Conservation (phyloP, 2,888 invertebrate genomes). For the Stenolophus ochropezus region DNA sequence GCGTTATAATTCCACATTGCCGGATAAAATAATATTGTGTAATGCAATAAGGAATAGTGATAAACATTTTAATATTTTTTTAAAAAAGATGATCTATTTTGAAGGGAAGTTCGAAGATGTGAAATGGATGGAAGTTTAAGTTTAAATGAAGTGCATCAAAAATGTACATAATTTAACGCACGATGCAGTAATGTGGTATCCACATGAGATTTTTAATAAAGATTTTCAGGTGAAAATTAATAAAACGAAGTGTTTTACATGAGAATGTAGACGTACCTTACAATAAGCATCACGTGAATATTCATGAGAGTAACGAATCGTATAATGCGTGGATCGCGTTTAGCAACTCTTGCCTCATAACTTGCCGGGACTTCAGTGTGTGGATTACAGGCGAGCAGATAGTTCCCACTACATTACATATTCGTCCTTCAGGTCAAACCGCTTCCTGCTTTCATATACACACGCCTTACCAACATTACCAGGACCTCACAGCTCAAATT, state of each 20-base stretch:
- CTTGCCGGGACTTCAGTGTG: not conserved
- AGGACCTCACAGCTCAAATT: too few species aligned
- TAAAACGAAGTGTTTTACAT: not conserved
- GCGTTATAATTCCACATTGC: too few species aligned
- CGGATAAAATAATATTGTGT: too few species aligned
- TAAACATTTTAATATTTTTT: too few species aligned
- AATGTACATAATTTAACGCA: too few species aligned
- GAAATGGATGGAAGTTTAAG: too few species aligned
- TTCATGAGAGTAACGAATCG: slow-evolving; percentile 60
- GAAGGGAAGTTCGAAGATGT: too few species aligned
- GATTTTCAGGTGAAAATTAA: not conserved
- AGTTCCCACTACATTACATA: not conserved
- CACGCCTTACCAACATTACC: too few species aligned
- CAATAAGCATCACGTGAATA: slow-evolving; percentile 59
- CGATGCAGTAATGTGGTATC: too few species aligned
- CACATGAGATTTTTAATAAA: not conserved
- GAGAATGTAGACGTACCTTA: slow-evolving; percentile 47
- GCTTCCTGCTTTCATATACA: not conserved
- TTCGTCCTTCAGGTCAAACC: not conserved
- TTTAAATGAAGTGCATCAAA: too few species aligned
- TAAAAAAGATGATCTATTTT: too few species aligned
- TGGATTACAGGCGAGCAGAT: not conserved
- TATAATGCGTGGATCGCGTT: slow-evolving; percentile 60
- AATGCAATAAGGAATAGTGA: too few species aligned
- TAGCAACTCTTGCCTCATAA: slow-evolving; percentile 54